phyloP scores from a whole-genome alignment of 2,113 vertebrate species.

The Ovibos moschatus region DNA sequence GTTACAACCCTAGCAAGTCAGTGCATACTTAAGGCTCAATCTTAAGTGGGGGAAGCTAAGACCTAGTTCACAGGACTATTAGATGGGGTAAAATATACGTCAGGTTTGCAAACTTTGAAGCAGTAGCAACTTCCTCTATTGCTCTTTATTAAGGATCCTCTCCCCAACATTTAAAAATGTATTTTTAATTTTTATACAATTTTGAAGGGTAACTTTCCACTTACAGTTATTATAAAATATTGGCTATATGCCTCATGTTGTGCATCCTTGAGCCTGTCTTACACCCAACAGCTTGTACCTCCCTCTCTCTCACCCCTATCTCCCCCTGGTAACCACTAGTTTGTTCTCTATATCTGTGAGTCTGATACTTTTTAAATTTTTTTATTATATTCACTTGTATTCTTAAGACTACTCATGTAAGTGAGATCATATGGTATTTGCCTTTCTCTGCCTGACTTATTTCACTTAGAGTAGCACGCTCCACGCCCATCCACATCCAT shows the following conservation, averaged over 20 bases:
- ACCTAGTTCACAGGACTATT: neutral
- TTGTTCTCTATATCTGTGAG: neutral
- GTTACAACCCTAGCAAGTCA: neutral
- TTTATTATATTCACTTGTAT: neutral
- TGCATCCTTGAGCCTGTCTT: neutral
- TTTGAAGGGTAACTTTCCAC: neutral
- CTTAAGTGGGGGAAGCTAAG: neutral
- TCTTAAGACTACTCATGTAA: neutral
- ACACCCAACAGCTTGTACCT: no score
- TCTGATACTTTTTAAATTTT: neutral
- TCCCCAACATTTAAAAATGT: neutral
- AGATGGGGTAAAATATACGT: neutral
- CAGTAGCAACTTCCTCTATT: neutral
- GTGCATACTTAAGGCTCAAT: neutral
- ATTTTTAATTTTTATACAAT: neutral
- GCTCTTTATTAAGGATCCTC: neutral
- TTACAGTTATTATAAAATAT: neutral
- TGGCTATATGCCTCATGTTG: neutral
- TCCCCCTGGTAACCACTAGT: accelerated
- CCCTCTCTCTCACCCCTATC: no score
- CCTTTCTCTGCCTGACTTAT: neutral
- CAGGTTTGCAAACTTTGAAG: neutral
- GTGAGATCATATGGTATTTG: neutral
- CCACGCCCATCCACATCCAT: accelerated
- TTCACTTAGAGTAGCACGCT: neutral